Percentiles rank a stretch among this genome's conserved stretches.
phyloP scores from a whole-genome alignment of 2,113 vertebrate species.

The Eretmochelys imbricata region DNA sequence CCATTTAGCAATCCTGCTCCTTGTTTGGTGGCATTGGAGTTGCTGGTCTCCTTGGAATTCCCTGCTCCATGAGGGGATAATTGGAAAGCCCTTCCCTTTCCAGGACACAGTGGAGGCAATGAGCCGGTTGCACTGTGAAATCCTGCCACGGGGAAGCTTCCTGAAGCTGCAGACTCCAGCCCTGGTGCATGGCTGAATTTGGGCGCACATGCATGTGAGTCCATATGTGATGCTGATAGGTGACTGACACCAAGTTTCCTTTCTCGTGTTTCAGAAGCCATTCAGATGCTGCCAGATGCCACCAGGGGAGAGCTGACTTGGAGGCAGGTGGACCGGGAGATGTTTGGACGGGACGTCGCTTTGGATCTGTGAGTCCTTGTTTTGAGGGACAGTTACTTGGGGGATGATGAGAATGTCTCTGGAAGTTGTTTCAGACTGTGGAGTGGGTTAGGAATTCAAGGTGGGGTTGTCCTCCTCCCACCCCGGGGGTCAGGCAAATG shows the following conservation, averaged over 20 bases:
- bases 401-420: conserved; percentile 23
- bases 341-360: conserved; percentile 70
- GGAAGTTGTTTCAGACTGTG: conserved; percentile 25
- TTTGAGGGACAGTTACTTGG: conserved; percentile 39
- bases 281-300: conserved; percentile 73
- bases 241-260: conserved; percentile 68
- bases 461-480: neutral
- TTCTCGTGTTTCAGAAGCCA: conserved; percentile 81
- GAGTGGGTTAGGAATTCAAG: neutral
- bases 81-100: neutral
- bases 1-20: neutral
- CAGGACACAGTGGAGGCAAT: neutral
- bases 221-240: conserved; percentile 47
- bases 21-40: neutral
- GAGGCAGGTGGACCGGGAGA: conserved; percentile 41
- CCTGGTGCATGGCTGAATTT: neutral
- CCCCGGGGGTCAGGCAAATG: neutral
- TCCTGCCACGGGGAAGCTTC: neutral
- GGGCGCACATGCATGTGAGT: conserved; percentile 25
- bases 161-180: neutral
- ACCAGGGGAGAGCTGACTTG: conserved; percentile 60
- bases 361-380: conserved; percentile 57
- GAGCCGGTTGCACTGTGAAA: neutral
- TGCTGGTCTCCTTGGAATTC: neutral
- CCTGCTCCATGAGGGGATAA: neutral